Evolutionary conservation across 2,797 vertebrate genomes (phyloP), one percentile per base, ranked within the genome.

Genomic region (Pristis pectinata): DNA sequence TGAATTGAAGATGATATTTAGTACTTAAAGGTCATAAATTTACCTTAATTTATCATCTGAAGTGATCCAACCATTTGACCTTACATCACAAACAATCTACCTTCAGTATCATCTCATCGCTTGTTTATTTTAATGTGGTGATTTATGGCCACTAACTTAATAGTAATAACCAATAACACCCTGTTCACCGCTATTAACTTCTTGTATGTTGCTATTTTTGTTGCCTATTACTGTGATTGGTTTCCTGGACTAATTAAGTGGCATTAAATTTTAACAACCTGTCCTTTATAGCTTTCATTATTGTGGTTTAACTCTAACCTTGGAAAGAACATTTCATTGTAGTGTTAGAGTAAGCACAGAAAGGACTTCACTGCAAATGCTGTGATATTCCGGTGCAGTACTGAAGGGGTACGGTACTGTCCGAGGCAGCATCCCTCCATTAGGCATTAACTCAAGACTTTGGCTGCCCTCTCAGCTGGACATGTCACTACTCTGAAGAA

Each of bases 161-260:
- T 49, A 74, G 30, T 49, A 93, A 93, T 93, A 93, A 93, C 93
- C 89, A 72, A 72, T 41, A 93, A 41, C 64, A 44, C 64, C 44
- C 37, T 34, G 67, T 93, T 74, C 91, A 93, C 49, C 6, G 19
- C 41, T 41, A 93, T 93, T 93, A 93, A 93, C 27, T 74, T 93
- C 13, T 70, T 49, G 67, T 72, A 72, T 72, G 91, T 41, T 70
- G 34, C 59, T 70, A 92, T 92, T 92, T 67, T 92, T 67, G 89
- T 67, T 92, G 61, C 27, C 89, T 41, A 19, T 92, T 92, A 93
- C 49, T 93, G 41, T 27, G 67, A 13, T 93, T 53, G 37, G 67
- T 44, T 93, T 41, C 67, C 41, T 37, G 27, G 11, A 72, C 24
- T 93, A 93, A 93, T 93, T 93, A 64, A 49, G 44, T 93, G n/a